Evolutionary conservation across 37 sponge, comb jelly and placozoan genomes (phyloP), one percentile per base, ranked within the genome.

Genomic region (Halisarca cf. caerulea): DNA sequence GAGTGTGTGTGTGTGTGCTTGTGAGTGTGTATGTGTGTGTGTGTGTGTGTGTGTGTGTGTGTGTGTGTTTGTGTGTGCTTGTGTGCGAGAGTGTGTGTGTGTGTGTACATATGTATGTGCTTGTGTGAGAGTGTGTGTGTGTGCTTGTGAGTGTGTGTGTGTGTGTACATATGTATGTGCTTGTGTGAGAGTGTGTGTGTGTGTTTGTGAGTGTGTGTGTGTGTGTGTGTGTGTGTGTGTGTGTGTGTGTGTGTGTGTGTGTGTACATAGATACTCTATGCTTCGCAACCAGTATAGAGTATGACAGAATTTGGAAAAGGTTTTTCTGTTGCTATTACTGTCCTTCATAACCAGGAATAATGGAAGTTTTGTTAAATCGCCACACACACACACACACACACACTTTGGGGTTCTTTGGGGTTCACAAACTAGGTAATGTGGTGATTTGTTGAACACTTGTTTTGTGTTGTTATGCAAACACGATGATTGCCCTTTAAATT

Each of bases 141-240:
- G 78, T 77, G 78, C 5, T 41, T 77, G 78, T 77, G 78, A 40
- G 78, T 77, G 44, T 37, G 78, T 77, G 44, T 37, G 78, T 77
- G 44, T 77, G 78, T 77, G 78, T 77, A 44, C 5, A 6, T 77
- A 44, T 77, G 78, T 77, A 44, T 77, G 78, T 77, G 44, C 37
- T 3, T 37, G 78, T 77, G 78, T 40, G 78, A 40, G 78, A 40
- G 78, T 77, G 78, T 77, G 78, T 77, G 78, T 77, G 53, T 53
- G 53, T 37, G 78, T 77, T 41, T 37, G 78, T 77, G 78, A 40
- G 78, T 73, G 78, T 77, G 78, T 77, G 78, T 77, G 78, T 77
- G 78, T 77, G 78, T 77, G 78, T 77, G 78, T 77, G 78, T 77
- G 78, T 37, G 78, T 77, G 78, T 37, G 78, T 77, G 78, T 37